Conservation (phyloP, 2,888 invertebrate genomes). For the Lathronympha strigana region DNA sequence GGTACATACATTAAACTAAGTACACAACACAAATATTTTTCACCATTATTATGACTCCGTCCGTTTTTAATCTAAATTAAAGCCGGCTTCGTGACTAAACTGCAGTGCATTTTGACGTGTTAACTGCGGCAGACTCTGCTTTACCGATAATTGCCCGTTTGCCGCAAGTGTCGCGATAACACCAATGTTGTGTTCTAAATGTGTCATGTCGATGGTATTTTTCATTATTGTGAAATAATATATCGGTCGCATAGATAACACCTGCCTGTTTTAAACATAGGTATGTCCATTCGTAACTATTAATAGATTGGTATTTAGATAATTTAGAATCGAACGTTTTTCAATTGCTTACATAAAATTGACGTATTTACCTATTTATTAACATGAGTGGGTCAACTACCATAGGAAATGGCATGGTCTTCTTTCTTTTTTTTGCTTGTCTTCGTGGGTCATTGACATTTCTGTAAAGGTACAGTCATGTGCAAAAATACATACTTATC, state of each 20-base stretch:
- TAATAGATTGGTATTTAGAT: not conserved
- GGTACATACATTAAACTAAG: not conserved
- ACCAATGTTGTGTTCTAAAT: constrained; percentile 6
- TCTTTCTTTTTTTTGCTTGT: no score
- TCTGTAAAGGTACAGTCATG: no score
- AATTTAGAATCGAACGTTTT: not conserved
- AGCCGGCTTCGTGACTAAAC: not conserved
- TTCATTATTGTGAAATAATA: constrained; percentile 16
- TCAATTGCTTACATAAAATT: not conserved
- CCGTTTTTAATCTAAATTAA: not conserved
- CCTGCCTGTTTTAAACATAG: not conserved
- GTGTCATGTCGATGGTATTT: constrained; percentile 18
- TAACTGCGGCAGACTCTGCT: not conserved
- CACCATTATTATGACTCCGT: not conserved
- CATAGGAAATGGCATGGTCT: no score
- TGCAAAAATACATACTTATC: not conserved
- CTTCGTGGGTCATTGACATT: no score
- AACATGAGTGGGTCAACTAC: no score
- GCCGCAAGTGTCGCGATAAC: constrained; percentile 18
- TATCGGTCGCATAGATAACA: not conserved
- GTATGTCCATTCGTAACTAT: not conserved
- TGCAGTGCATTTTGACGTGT: not conserved
- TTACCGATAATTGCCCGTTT: not conserved
- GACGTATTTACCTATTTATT: no score
- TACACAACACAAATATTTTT: not conserved